phyloP scores from a whole-genome alignment of 2,113 vertebrate species.

The Daphoenositta chrysoptera region DNA sequence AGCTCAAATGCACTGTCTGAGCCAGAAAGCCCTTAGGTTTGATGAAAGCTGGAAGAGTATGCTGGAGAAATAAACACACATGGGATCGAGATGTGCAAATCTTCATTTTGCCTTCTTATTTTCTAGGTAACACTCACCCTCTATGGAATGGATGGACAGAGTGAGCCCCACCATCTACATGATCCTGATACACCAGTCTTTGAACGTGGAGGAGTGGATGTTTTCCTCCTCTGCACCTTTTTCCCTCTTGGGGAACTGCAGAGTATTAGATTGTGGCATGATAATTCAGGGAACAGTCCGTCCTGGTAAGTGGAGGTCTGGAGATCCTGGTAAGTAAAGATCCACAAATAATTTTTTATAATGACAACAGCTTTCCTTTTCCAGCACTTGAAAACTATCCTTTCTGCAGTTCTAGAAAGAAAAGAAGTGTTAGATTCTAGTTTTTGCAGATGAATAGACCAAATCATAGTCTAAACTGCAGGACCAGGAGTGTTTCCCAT shows the following conservation, averaged over 20 bases:
- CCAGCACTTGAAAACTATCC: not conserved
- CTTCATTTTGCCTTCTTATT: not conserved
- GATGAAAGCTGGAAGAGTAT: not conserved
- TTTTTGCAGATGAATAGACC: not conserved
- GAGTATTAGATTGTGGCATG: constrained; percentile 89
- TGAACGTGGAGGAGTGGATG: constrained; percentile 86
- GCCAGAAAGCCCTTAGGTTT: not conserved
- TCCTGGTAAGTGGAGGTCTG: constrained; percentile 76
- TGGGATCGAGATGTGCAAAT: accelerated
- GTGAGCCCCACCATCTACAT: constrained; percentile 88
- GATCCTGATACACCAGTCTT: constrained; percentile 80
- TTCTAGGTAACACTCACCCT: constrained; percentile 87
- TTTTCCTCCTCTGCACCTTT: constrained; percentile 88
- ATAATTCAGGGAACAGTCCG: constrained; percentile 86
- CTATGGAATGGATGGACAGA: constrained; percentile 85
- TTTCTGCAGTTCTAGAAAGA: not conserved
- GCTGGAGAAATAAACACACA: not conserved
- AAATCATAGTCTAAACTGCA: not conserved
- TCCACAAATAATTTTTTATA: not conserved
- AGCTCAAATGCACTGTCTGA: not conserved
- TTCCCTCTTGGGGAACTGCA: constrained; percentile 89
- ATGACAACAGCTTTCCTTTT: not conserved
- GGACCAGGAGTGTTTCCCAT: not conserved
- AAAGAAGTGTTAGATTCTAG: not conserved
- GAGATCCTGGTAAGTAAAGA: not conserved